Conservation (phyloP, 2,888 invertebrate species). For the Drosophila suboccidentalis region DNA sequence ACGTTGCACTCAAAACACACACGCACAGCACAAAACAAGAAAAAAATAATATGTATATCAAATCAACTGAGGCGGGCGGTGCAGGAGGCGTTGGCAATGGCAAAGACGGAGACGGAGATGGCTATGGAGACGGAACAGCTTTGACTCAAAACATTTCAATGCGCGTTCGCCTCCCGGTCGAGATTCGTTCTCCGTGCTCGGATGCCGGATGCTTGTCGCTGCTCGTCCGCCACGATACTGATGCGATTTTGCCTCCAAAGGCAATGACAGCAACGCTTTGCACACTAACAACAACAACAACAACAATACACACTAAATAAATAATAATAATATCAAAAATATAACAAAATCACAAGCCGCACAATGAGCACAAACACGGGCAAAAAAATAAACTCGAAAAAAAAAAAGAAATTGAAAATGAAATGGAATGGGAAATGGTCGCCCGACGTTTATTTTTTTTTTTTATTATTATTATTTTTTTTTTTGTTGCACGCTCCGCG, state of each 20-base stretch:
- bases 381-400: constrained; percentile 12
- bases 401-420: constrained; percentile 30
- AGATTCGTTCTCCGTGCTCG: constrained; percentile 18
- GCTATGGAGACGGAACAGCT: not conserved
- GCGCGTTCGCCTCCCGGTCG: constrained; percentile 13
- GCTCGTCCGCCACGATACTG: constrained; percentile 69
- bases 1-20: constrained; percentile 4
- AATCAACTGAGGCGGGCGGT: no score
- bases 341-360: constrained; percentile 26
- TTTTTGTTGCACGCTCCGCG: constrained; percentile 50
- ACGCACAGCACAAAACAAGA: constrained; percentile 5
- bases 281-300: constrained; percentile 16
- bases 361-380: constrained; percentile 26
- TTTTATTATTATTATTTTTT: not conserved
- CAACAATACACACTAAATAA: constrained; percentile 4
- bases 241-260: constrained; percentile 36
- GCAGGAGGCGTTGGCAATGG: no score
- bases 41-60: constrained; percentile 1
- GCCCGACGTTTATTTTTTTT: constrained; percentile 19
- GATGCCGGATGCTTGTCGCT: constrained; percentile 64
- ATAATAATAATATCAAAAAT: constrained; percentile 16
- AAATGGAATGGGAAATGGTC: constrained; percentile 54
- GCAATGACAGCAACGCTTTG: constrained; percentile 9
- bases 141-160: constrained; percentile 35
- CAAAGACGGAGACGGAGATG: no score